These are phyloP conservation scores for Gila orcuttii DNA, from an alignment of 2,113 vertebrate species.

Conservation along the genomic window DNA sequence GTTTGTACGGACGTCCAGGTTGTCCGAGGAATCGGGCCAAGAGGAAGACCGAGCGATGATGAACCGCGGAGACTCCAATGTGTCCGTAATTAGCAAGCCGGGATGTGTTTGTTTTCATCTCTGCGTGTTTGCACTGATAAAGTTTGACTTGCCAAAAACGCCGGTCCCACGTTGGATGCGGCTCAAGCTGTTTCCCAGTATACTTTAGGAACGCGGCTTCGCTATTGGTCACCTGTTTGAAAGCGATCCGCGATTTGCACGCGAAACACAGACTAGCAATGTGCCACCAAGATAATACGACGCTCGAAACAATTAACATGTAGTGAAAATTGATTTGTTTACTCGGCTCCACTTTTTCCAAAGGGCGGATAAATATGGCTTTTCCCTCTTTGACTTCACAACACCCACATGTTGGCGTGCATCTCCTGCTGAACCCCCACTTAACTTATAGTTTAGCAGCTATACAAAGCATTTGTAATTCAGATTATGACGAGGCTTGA, in stretches of 20 bases:
- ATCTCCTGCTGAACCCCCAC: conserved; percentile 24
- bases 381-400: conserved; percentile 62
- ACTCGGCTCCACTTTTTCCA: conserved; percentile 50
- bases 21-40: conserved; percentile 50
- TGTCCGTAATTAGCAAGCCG: conserved; percentile 78
- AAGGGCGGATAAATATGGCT: conserved; percentile 66
- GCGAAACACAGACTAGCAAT: neutral
- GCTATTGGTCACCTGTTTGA: conserved; percentile 64
- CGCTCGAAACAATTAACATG: conserved; percentile 13
- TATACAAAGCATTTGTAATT: conserved; percentile 47
- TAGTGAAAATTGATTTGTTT: conserved; percentile 34
- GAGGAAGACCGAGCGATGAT: conserved; percentile 61
- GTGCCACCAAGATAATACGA: neutral
- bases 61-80: conserved; percentile 71
- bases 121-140: conserved; percentile 81
- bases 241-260: neutral
- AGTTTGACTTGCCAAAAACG: conserved; percentile 81
- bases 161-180: conserved; percentile 70
- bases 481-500: conserved; percentile 48
- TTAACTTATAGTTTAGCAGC: conserved; percentile 45
- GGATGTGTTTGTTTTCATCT: conserved; percentile 81
- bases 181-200: conserved; percentile 75
- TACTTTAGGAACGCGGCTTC: conserved; percentile 73
- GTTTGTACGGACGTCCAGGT: conserved; percentile 57
- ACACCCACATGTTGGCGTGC: conserved; percentile 49